Percentiles rank a stretch among this genome's conserved stretches.
These are phyloP conservation scores for Cassiopea xamachana DNA, from an alignment of 30 jellyfish, hydroid and myxozoan species.

Conservation along the genomic window DNA sequence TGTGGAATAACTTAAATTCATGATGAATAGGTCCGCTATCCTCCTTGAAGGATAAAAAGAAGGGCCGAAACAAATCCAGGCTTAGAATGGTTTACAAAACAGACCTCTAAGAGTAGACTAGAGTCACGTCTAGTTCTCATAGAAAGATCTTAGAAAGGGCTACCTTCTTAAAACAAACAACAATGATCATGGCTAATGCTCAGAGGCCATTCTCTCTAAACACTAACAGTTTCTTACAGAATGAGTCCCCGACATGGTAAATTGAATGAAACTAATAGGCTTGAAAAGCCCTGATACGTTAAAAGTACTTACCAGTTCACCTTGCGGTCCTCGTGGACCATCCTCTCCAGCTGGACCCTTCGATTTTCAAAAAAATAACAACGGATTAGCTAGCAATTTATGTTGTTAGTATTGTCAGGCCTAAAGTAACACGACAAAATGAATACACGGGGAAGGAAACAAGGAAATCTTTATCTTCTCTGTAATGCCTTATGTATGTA, in stretches of 20 bases:
- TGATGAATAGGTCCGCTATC: too few species aligned
- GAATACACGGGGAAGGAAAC: too few species aligned
- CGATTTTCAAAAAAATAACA: background rate
- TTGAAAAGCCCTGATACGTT: background rate
- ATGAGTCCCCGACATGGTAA: background rate
- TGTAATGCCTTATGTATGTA: too few species aligned
- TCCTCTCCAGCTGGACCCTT: conserved; percentile 83
- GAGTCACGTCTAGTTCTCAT: background rate
- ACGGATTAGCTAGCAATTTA: too few species aligned
- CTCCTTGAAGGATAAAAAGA: too few species aligned
- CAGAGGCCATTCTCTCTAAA: too few species aligned
- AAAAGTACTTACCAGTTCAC: conserved; percentile 57
- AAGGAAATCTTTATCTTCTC: too few species aligned
- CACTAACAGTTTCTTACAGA: background rate
- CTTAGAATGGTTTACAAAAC: too few species aligned
- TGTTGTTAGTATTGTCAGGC: too few species aligned
- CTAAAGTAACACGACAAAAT: too few species aligned
- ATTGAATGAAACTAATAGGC: background rate
- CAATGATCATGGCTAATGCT: background rate
- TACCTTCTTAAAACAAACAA: background rate
- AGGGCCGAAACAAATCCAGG: too few species aligned
- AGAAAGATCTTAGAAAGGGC: background rate
- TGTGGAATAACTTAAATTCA: too few species aligned
- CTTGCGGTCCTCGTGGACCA: conserved; percentile 76
- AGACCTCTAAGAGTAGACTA: background rate